phyloP scores from a whole-genome alignment of 1,140 invertebrate species.

The Bactericera cockerelli region DNA sequence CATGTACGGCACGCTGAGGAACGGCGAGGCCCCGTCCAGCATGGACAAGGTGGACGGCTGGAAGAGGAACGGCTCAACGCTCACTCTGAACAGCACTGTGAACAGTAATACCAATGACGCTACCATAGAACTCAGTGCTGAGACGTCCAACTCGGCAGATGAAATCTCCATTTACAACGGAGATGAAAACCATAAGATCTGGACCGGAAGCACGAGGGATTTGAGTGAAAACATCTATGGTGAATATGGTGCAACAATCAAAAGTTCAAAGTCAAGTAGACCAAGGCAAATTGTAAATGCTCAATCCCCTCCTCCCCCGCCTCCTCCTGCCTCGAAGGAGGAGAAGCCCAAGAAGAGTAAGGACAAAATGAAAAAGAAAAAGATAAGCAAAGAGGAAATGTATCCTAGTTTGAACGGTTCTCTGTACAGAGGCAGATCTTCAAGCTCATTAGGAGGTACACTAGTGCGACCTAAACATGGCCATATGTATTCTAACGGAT shows the following conservation, averaged over 20 bases:
- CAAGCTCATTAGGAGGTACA: constrained; percentile 26
- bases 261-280: constrained; percentile 47
- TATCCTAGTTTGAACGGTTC: constrained; percentile 14
- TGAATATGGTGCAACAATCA: constrained; percentile 52
- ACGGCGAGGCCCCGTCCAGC: constrained; percentile 25
- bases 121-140: constrained; percentile 32
- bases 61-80: constrained; percentile 35
- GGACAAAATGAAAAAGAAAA: constrained; percentile 22
- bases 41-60: constrained; percentile 35
- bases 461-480: constrained; percentile 26
- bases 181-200: constrained; percentile 86
- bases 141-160: constrained; percentile 38
- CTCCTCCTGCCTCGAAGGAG: constrained; percentile 39
- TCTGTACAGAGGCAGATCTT: constrained; percentile 16
- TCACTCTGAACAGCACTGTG: constrained; percentile 35
- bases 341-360: constrained; percentile 34
- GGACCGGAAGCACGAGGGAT: constrained; percentile 57
- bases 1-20: constrained; percentile 33
- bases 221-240: constrained; percentile 51
- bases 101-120: constrained; percentile 24
- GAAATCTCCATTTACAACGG: constrained; percentile 68
- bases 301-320: constrained; percentile 55
- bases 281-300: constrained; percentile 63
- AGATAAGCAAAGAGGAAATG: constrained; percentile 20
- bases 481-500: constrained; percentile 27